Conservation (phyloP, 2,797 vertebrate species). For the Octomys mimax region DNA sequence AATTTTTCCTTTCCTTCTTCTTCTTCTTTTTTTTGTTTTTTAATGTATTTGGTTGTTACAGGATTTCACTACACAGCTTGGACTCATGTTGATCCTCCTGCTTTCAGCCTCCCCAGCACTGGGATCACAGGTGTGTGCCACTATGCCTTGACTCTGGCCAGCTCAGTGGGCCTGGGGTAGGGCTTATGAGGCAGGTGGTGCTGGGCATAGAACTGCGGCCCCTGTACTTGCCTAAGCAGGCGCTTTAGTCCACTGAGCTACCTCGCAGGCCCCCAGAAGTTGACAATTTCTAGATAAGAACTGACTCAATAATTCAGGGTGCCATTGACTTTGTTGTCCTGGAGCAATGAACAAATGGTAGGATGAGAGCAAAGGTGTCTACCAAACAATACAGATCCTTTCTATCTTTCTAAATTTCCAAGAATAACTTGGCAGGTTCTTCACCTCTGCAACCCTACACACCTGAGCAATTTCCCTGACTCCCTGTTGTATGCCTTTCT, state of each 20-base stretch:
- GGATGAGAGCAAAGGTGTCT: not conserved
- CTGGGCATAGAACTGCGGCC: no score
- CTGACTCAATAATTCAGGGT: not conserved
- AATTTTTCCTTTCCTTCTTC: not conserved
- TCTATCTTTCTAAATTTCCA: slow-evolving; percentile 50
- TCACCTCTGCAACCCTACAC: slow-evolving; percentile 3
- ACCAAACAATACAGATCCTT: not conserved
- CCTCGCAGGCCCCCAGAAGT: not conserved
- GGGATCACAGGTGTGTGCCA: no score
- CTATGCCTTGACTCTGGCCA: no score
- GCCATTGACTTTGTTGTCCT: not conserved
- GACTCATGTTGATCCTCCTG: no score
- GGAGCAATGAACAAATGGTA: not conserved
- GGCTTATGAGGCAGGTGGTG: no score
- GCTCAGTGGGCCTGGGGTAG: no score
- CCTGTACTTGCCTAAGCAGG: no score
- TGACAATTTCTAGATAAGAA: not conserved
- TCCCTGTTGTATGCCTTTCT: not conserved
- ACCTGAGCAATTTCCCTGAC: slow-evolving; percentile 37
- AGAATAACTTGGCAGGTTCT: not conserved
- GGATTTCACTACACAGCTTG: no score
- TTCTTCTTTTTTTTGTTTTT: no score
- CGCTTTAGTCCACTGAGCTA: no score
- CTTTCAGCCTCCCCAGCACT: no score
- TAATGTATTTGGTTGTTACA: no score